Conservation (phyloP, 2,888 invertebrate species). For the Molorchus minor region DNA sequence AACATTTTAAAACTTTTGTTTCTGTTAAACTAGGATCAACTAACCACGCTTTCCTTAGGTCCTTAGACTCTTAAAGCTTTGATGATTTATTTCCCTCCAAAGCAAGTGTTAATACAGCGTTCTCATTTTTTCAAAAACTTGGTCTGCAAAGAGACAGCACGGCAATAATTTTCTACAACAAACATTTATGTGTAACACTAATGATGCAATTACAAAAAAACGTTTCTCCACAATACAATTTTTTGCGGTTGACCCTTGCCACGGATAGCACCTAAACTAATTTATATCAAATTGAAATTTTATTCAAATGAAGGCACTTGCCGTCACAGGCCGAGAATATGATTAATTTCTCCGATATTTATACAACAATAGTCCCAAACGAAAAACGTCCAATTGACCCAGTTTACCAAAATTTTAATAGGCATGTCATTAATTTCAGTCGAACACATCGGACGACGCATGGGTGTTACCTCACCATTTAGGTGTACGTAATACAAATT, state of each 20-base stretch:
- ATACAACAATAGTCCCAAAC: constrained; percentile 21
- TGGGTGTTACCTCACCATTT: constrained; percentile 21
- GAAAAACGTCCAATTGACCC: constrained; percentile 26
- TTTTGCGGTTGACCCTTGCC: constrained; percentile 2
- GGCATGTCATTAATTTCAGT: constrained; percentile 31
- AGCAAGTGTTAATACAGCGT: no score
- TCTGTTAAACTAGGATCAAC: no score
- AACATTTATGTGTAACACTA: not conserved
- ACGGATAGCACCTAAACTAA: constrained; percentile 30
- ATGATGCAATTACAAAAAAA: not conserved
- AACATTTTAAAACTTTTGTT: not conserved
- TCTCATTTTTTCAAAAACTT: no score
- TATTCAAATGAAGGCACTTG: constrained; percentile 24
- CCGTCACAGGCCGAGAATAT: constrained; percentile 11
- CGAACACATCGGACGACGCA: constrained; percentile 13
- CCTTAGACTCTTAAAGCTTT: no score
- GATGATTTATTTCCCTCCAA: no score
- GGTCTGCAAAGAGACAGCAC: no score
- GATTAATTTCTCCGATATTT: constrained; percentile 29
- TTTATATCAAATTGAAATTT: constrained; percentile 29
- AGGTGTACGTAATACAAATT: constrained; percentile 16
- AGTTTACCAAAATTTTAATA: constrained; percentile 32
- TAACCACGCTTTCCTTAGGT: no score
- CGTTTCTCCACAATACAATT: constrained; percentile 2
- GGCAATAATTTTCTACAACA: no score